These are phyloP conservation scores for Pseudomyrmex flavicornis DNA, from an alignment of 1,140 invertebrate species.

Conservation along the genomic window DNA sequence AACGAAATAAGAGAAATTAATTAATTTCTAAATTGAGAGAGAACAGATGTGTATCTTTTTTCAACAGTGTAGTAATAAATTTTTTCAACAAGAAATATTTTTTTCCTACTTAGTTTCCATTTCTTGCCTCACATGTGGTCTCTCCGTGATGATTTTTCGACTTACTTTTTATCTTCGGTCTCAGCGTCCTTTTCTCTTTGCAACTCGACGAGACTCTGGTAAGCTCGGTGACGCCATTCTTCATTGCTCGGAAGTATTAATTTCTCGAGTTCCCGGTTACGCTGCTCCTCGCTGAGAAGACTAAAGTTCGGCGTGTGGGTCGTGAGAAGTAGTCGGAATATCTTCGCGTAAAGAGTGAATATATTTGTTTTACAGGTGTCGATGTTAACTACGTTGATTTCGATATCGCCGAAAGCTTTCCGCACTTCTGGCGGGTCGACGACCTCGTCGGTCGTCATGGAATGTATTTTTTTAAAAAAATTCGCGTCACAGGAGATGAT, in stretches of 20 bases:
- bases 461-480: not conserved
- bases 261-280: slow-evolving; percentile 73
- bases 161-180: slow-evolving; percentile 51
- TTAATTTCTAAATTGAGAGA: too few relatives aligned
- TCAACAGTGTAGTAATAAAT: too few relatives aligned
- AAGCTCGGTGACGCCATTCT: slow-evolving; percentile 90
- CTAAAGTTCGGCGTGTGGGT: slow-evolving; percentile 64
- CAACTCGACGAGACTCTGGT: slow-evolving; percentile 90
- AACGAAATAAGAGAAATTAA: too few relatives aligned
- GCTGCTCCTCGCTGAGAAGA: slow-evolving; percentile 58
- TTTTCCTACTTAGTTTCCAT: too few relatives aligned
- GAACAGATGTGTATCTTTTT: too few relatives aligned
- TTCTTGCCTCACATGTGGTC: too few relatives aligned
- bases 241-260: slow-evolving; percentile 89
- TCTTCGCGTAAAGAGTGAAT: slow-evolving; percentile 76
- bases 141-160: not conserved
- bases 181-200: slow-evolving; percentile 85
- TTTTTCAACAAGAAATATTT: too few relatives aligned
- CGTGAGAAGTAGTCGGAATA: slow-evolving; percentile 77
- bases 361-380: slow-evolving; percentile 64
- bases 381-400: not conserved
- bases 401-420: not conserved
- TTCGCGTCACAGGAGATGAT: too few relatives aligned
- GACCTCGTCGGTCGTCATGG: slow-evolving; percentile 13
- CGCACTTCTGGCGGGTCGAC: not conserved